Percentiles rank a stretch among this genome's conserved stretches.
Evolutionary conservation across 2,113 vertebrate genomes (phyloP).

Genomic region (Dolichotis patagonum): DNA sequence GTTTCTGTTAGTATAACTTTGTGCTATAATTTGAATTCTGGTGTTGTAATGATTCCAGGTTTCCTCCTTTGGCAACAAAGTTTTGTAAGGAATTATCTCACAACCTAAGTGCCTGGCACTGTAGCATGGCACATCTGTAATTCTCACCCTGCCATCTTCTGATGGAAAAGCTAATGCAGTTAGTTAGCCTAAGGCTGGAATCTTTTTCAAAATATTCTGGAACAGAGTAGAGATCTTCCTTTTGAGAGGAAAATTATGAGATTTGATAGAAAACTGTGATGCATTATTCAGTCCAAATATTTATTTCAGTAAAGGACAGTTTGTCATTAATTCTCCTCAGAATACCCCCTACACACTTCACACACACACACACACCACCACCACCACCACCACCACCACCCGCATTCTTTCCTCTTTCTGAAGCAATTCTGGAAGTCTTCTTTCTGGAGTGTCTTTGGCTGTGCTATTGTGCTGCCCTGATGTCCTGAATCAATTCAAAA

Average conservation of each 20-base stretch:
- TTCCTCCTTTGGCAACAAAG: neutral
- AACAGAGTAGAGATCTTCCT: neutral
- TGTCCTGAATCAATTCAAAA: neutral
- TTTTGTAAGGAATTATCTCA: neutral
- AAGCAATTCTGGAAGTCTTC: neutral
- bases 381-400: neutral
- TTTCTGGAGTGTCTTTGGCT: neutral
- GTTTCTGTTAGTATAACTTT: neutral
- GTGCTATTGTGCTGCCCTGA: neutral
- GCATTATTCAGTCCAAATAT: neutral
- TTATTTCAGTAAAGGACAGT: neutral
- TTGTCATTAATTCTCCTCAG: neutral
- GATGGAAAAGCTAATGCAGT: neutral
- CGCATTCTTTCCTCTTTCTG: neutral
- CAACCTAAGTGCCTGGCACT: neutral
- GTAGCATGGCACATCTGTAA: neutral
- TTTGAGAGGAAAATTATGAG: neutral
- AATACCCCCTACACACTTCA: neutral
- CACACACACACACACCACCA: no score
- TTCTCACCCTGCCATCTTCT: neutral
- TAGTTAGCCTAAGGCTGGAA: neutral
- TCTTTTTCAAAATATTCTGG: neutral
- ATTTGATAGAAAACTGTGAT: neutral
- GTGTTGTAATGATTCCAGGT: neutral
- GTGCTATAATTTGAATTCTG: neutral